These are phyloP conservation scores for Gallinago paraguaiae DNA, from an alignment of 2,113 vertebrate genomes.

Conservation along the genomic window DNA sequence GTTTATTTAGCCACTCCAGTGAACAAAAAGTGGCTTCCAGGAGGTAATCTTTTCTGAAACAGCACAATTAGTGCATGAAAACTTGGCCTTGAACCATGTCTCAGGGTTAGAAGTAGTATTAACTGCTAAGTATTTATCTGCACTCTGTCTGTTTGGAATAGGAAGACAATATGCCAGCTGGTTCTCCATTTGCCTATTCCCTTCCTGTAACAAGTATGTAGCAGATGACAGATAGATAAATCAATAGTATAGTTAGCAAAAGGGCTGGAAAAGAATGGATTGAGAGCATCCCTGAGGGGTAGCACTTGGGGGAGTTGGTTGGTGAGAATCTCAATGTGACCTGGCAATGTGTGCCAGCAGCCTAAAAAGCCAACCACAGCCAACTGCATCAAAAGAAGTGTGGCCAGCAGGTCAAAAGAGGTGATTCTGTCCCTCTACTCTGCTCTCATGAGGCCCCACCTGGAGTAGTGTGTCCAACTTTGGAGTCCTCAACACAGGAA, in stretches of 20 bases:
- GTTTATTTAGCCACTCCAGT: conserved; percentile 40
- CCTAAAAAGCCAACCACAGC: neutral
- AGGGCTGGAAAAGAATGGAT: neutral
- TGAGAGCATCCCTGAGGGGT: neutral
- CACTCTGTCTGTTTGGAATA: neutral
- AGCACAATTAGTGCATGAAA: conserved; percentile 46
- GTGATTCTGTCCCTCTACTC: neutral
- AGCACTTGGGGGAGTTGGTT: neutral
- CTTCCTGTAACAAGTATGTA: neutral
- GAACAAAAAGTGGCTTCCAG: conserved; percentile 27
- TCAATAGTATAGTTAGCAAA: neutral
- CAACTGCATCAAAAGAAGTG: neutral
- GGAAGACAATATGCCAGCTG: neutral
- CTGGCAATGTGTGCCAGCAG: neutral
- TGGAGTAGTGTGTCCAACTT: neutral
- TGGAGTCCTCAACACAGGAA: neutral
- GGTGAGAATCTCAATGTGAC: neutral
- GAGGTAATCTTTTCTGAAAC: conserved; percentile 45
- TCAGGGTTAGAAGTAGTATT: conserved; percentile 37
- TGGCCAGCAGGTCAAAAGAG: neutral
- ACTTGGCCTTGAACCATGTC: conserved; percentile 42
- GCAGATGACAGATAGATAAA: neutral
- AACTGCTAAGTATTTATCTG: conserved; percentile 15
- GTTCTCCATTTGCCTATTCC: neutral
- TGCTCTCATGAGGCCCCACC: neutral